A percentile compares a stretch with the other conserved stretches of the same genome.
phyloP scores from a whole-genome alignment of 1,140 invertebrate genomes.

The Pseudomyrmex concolor region DNA sequence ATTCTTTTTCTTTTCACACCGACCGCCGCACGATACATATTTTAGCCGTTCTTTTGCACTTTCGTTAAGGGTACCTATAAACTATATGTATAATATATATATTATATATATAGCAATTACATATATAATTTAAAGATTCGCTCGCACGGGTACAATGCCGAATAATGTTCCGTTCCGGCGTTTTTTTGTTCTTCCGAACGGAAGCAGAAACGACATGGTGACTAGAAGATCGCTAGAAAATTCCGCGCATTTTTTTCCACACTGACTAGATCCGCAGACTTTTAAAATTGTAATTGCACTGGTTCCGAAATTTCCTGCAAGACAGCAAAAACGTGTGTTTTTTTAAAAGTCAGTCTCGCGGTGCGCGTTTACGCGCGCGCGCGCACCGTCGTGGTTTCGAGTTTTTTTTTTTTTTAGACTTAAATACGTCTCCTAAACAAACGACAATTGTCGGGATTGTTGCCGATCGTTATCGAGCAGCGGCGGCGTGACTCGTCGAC shows the following conservation, averaged over 20 bases:
- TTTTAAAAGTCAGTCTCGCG: constrained; percentile 69
- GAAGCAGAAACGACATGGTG: constrained; percentile 47
- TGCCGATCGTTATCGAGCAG: constrained; percentile 27
- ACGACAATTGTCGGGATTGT: constrained; percentile 69
- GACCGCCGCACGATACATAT: constrained; percentile 53
- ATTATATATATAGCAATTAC: constrained; percentile 41
- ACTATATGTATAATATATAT: constrained; percentile 30
- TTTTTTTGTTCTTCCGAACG: constrained; percentile 16
- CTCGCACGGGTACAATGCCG: constrained; percentile 13
- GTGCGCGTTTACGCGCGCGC: constrained; percentile 36
- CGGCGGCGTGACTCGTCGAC: constrained; percentile 13
- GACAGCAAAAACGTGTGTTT: constrained; percentile 42
- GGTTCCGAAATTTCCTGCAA: constrained; percentile 60
- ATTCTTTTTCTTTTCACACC: constrained; percentile 9
- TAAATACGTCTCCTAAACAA: constrained; percentile 48
- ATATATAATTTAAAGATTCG: constrained; percentile 40
- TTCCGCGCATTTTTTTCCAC: constrained; percentile 16
- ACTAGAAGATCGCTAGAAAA: constrained; percentile 61
- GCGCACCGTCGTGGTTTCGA: constrained; percentile 62
- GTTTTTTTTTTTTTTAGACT: constrained; percentile 36
- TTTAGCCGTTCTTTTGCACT: constrained; percentile 44
- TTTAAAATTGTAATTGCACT: constrained; percentile 68
- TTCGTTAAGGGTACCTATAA: constrained; percentile 46
- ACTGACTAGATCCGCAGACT: constrained; percentile 67
- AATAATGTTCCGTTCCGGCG: constrained; percentile 30